Evolutionary conservation across 2,797 vertebrate genomes (phyloP).

Genomic region (Buphagus erythrorhynchus): DNA sequence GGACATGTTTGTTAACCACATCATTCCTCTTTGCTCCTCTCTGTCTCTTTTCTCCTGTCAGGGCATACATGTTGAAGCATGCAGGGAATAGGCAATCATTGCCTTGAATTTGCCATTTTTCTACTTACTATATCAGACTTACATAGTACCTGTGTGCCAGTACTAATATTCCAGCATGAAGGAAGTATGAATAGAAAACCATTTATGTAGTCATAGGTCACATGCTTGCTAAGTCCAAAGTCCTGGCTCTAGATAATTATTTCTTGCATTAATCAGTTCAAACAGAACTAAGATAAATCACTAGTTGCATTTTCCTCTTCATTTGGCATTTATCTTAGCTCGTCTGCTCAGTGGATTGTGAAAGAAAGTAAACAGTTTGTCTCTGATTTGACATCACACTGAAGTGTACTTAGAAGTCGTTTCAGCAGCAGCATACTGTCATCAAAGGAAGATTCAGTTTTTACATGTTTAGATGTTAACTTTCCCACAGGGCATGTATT

Average conservation of each 20-base stretch:
- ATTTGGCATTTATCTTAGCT: background rate
- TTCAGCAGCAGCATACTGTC: background rate
- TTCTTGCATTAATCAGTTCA: conserved; percentile 3
- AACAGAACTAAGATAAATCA: background rate
- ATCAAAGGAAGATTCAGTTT: background rate
- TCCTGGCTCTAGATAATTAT: background rate
- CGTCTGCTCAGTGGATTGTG: background rate
- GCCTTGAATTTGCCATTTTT: background rate
- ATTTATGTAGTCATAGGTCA: background rate
- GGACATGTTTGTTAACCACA: background rate
- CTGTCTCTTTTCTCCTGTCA: background rate
- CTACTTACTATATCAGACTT: background rate
- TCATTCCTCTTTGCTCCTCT: background rate
- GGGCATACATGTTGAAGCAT: background rate
- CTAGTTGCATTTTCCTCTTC: background rate
- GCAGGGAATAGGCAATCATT: background rate
- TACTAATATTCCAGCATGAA: background rate
- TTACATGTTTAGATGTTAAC: background rate
- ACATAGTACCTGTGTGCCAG: background rate
- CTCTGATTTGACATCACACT: background rate
- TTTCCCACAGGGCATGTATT: background rate
- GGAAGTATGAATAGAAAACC: background rate
- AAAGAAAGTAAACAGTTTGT: conserved; percentile 14
- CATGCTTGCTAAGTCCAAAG: background rate
- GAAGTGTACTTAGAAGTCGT: background rate